phyloP scores from a whole-genome alignment of 2,113 vertebrate species.

The Microtus montanus region DNA sequence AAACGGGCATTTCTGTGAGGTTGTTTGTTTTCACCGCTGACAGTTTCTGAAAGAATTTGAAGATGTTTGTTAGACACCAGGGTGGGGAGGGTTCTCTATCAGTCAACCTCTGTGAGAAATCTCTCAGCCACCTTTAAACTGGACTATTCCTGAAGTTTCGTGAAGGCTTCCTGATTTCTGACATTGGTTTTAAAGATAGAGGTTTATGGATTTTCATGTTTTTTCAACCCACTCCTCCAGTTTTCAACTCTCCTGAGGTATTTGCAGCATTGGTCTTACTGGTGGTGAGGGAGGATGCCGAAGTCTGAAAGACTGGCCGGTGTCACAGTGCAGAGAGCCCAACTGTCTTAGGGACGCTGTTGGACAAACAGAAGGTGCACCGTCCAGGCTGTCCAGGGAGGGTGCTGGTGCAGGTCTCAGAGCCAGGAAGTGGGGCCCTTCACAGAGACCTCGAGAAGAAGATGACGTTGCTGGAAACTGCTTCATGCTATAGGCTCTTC shows the following conservation, averaged over 20 bases:
- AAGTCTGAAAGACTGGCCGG: background rate
- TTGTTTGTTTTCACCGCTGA: background rate
- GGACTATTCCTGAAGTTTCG: background rate
- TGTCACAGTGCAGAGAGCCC: fast-evolving
- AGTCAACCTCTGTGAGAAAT: background rate
- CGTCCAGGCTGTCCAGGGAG: background rate
- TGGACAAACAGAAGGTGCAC: background rate
- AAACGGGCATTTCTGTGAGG: background rate
- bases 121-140: background rate
- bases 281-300: background rate
- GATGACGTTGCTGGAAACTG: slow-evolving; percentile 70
- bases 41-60: background rate
- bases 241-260: background rate
- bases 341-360: background rate
- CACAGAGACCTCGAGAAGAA: slow-evolving; percentile 64
- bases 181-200: background rate
- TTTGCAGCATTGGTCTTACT: background rate
- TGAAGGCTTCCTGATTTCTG: background rate
- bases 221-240: background rate
- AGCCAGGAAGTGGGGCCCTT: background rate
- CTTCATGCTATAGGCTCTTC: slow-evolving; percentile 59
- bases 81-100: background rate
- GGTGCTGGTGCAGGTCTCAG: background rate
- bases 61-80: background rate
- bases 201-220: background rate